Percentiles rank a stretch among this genome's conserved stretches.
These are phyloP conservation scores for Pithys albifrons DNA, from an alignment of 2,113 vertebrate species.

Conservation along the genomic window DNA sequence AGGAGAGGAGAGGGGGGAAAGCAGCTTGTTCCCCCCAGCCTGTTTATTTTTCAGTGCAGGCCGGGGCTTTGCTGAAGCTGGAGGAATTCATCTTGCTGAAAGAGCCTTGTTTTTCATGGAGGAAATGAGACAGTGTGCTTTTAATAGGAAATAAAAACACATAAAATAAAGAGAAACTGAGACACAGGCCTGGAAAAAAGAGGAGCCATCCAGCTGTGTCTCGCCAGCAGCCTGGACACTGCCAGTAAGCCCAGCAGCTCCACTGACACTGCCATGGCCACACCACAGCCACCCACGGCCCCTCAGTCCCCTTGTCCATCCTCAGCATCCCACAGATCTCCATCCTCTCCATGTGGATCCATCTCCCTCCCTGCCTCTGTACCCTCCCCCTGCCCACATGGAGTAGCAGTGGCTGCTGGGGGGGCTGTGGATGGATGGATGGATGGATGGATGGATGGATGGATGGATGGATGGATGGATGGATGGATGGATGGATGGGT, in stretches of 20 bases:
- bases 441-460: neutral
- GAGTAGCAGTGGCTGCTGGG: neutral
- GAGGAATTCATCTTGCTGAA: neutral
- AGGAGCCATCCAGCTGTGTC: neutral
- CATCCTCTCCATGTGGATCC: rapidly evolving
- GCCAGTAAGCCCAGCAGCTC: constrained; percentile 39
- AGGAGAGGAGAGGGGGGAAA: neutral
- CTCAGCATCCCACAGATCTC: neutral
- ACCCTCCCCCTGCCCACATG: rapidly evolving
- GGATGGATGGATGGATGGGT: neutral
- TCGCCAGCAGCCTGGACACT: neutral
- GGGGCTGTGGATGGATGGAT: neutral
- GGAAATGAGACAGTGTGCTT: constrained; percentile 28
- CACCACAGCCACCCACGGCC: rapidly evolving
- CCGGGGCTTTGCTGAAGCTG: neutral
- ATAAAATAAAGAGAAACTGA: neutral
- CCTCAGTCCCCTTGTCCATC: rapidly evolving
- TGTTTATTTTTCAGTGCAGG: neutral
- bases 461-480: neutral
- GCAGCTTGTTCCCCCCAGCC: neutral
- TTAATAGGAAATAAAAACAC: constrained; percentile 61
- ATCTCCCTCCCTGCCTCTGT: rapidly evolving
- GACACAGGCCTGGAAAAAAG: constrained; percentile 51
- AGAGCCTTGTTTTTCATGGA: constrained; percentile 42
- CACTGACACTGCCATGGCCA: neutral